Evolutionary conservation across 2,113 vertebrate species (phyloP).

Genomic region (Ailuropoda melanoleuca): DNA sequence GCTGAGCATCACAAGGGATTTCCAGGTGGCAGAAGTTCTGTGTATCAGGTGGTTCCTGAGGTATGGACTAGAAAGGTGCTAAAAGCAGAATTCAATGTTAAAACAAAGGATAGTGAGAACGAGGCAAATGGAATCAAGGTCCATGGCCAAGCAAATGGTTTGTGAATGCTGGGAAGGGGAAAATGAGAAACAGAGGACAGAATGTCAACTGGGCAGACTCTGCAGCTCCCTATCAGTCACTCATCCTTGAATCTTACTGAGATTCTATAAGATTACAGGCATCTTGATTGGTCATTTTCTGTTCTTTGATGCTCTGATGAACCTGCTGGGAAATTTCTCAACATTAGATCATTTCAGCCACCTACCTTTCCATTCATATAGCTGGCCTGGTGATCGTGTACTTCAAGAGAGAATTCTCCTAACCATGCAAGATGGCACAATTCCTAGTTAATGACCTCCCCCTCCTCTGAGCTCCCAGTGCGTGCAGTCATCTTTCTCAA

Average conservation of each 20-base stretch:
- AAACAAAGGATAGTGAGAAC: background rate
- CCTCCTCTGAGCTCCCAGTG: background rate
- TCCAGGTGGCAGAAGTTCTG: background rate
- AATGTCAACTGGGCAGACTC: background rate
- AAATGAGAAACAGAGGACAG: background rate
- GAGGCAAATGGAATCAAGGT: background rate
- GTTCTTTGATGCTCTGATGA: background rate
- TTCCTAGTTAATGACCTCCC: background rate
- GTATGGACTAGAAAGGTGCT: background rate
- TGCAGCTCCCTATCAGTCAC: background rate
- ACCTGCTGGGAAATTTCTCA: background rate
- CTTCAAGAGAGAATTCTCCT: background rate
- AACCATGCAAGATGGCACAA: background rate
- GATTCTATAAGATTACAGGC: background rate
- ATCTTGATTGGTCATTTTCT: background rate
- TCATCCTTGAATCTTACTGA: background rate
- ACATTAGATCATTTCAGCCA: background rate
- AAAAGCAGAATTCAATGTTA: background rate
- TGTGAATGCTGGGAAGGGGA: background rate
- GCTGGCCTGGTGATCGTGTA: background rate
- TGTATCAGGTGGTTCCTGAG: background rate
- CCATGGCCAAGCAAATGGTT: background rate
- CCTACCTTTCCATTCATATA: background rate
- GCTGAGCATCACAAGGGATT: background rate
- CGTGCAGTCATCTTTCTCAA: background rate